These are phyloP conservation scores for Xiphophorus hellerii DNA, from an alignment of 2,113 vertebrate genomes.

Conservation along the genomic window DNA sequence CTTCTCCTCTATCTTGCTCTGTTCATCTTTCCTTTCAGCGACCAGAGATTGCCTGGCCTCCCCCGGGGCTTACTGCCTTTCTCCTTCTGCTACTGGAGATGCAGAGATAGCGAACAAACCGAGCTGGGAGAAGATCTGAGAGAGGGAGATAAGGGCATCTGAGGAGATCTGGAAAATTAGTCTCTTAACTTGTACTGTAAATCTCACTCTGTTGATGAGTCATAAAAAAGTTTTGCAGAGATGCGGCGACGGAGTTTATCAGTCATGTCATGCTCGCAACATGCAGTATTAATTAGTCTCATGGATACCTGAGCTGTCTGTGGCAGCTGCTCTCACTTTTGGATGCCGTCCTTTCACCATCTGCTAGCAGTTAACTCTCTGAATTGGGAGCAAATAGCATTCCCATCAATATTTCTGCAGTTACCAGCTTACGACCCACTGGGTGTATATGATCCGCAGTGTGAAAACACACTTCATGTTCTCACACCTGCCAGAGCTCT, in stretches of 20 bases:
- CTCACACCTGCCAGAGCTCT: not conserved
- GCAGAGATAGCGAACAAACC: constrained; percentile 36
- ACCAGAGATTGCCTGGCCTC: constrained; percentile 54
- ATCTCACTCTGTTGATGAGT: constrained; percentile 12
- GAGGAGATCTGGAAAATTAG: constrained; percentile 28
- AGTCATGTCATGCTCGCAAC: not conserved
- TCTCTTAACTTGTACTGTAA: constrained; percentile 20
- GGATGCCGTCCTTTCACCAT: constrained; percentile 9
- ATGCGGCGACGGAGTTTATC: constrained; percentile 1
- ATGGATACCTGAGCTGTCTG: constrained; percentile 12
- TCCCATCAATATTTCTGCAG: constrained; percentile 26
- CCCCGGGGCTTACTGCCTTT: constrained; percentile 31
- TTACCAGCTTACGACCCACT: constrained; percentile 13
- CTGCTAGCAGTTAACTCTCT: constrained; percentile 26
- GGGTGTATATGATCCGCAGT: not conserved
- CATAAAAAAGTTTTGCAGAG: not conserved
- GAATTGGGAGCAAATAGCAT: constrained; percentile 31
- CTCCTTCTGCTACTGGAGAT: constrained; percentile 25
- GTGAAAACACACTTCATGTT: not conserved
- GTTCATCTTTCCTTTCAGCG: constrained; percentile 47
- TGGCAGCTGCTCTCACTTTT: not conserved
- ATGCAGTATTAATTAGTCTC: constrained; percentile 36
- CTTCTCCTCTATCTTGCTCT: constrained; percentile 32
- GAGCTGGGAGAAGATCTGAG: constrained; percentile 17
- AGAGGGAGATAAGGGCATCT: constrained; percentile 25